Evolutionary conservation across 1,140 invertebrate genomes (phyloP).

Genomic region (Drosophila kanapiae): DNA sequence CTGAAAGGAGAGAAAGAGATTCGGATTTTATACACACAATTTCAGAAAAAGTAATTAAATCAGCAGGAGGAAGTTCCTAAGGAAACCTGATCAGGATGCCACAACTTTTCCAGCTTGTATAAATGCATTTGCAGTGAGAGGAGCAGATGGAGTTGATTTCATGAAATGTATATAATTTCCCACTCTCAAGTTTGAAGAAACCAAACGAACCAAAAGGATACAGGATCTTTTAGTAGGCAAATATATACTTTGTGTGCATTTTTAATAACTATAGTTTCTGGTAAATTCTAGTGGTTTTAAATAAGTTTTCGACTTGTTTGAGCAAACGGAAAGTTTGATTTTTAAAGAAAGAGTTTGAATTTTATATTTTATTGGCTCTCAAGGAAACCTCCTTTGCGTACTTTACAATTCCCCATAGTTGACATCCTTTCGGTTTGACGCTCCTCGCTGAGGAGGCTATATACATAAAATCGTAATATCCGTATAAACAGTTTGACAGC

Average conservation of each 20-base stretch:
- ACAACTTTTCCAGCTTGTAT: not conserved
- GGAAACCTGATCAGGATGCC: not conserved
- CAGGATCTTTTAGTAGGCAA: not conserved
- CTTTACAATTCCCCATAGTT: conserved; percentile 11
- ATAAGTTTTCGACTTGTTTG: not conserved
- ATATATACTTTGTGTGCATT: not conserved
- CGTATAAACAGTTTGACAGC: conserved; percentile 34
- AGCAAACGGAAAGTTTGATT: not conserved
- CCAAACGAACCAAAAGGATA: not conserved
- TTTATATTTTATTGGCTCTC: not conserved
- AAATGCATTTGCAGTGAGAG: not conserved
- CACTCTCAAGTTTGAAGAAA: not conserved
- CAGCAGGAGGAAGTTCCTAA: not conserved
- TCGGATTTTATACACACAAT: not conserved
- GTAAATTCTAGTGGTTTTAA: not conserved
- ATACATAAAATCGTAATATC: conserved; percentile 34
- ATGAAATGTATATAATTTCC: not conserved
- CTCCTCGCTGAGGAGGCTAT: conserved; percentile 2
- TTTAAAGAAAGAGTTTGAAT: not conserved
- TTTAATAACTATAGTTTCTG: not conserved
- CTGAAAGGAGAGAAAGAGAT: not conserved
- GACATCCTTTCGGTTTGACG: not conserved
- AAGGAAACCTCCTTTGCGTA: not conserved
- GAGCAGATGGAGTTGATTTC: not conserved
- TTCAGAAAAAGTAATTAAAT: conserved; percentile 5